Evolutionary conservation across 2,888 invertebrate species (phyloP).

Genomic region (Amitus sp.): DNA sequence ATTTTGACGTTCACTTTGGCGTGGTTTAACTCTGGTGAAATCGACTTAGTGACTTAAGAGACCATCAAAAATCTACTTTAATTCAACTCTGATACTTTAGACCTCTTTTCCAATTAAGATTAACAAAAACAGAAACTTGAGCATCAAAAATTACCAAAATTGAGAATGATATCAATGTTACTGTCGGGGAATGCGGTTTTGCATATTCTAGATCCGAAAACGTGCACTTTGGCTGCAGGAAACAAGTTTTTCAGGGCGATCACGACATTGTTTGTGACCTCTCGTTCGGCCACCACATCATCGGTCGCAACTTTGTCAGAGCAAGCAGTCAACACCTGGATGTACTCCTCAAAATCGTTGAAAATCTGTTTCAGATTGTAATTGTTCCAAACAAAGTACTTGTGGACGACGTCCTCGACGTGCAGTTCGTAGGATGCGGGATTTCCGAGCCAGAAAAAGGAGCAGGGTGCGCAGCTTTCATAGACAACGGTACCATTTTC

Average conservation of each 20-base stretch:
- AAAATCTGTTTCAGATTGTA: no score
- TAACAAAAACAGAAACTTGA: no score
- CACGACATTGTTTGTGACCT: no score
- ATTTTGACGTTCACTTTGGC: no score
- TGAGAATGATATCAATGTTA: conserved; percentile 53
- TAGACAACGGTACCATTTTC: not conserved
- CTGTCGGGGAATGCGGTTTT: conserved; percentile 64
- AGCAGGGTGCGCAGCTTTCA: conserved; percentile 47
- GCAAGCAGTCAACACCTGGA: no score
- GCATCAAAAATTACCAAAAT: conserved; percentile 45
- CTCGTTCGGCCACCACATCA: no score
- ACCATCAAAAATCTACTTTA: no score
- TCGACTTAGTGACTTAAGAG: no score
- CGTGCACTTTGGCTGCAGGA: conserved; percentile 52
- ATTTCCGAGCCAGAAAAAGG: conserved; percentile 43
- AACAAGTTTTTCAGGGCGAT: conserved; percentile 39
- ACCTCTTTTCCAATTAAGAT: no score
- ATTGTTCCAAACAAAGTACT: conserved; percentile 40
- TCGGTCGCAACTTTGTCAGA: not conserved
- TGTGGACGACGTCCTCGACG: conserved; percentile 36
- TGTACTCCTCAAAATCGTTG: no score
- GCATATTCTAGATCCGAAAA: conserved; percentile 72
- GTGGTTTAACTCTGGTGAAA: no score
- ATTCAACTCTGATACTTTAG: no score
- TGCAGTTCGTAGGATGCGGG: conserved; percentile 33